Conservation (phyloP, 2,888 invertebrate genomes). For the Drosophila subsilvestris region DNA sequence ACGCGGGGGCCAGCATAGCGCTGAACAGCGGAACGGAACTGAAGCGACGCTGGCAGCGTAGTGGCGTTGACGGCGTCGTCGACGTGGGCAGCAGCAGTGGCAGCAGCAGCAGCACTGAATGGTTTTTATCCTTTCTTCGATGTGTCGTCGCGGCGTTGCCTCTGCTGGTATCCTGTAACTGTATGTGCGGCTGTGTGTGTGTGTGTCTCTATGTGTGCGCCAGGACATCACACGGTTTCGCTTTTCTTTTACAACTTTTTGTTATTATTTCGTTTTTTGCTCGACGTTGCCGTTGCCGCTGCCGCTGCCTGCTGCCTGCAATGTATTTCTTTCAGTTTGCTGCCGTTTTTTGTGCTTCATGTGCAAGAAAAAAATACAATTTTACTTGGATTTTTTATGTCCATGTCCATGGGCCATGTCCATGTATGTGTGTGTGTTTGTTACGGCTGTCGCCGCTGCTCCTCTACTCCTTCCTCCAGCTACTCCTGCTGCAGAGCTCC, state of each 20-base stretch:
- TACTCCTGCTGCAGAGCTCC: constrained; percentile 39
- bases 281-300: constrained; percentile 51
- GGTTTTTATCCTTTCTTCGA: constrained; percentile 77
- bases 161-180: constrained; percentile 22
- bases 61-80: constrained; percentile 7
- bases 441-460: constrained; percentile 49
- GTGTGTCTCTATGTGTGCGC: constrained; percentile 66
- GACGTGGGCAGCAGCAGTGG: constrained; percentile 30
- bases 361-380: constrained; percentile 64
- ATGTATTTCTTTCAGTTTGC: constrained; percentile 76
- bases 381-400: constrained; percentile 66
- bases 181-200: constrained; percentile 31
- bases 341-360: constrained; percentile 70
- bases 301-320: too few relatives aligned
- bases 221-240: constrained; percentile 79
- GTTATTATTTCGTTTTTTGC: constrained; percentile 77
- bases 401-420: constrained; percentile 15
- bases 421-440: constrained; percentile 23
- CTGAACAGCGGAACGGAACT: constrained; percentile 28
- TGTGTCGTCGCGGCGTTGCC: constrained; percentile 64
- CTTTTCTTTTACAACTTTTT: constrained; percentile 80
- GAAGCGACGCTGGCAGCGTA: constrained; percentile 30
- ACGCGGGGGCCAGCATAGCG: constrained; percentile 25
- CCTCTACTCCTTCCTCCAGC: constrained; percentile 49
- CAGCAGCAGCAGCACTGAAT: constrained; percentile 44